These are phyloP conservation scores for Glandiceps talaboti DNA, from an alignment of 53 echinoderm and acorn worm genomes.

Conservation along the genomic window DNA sequence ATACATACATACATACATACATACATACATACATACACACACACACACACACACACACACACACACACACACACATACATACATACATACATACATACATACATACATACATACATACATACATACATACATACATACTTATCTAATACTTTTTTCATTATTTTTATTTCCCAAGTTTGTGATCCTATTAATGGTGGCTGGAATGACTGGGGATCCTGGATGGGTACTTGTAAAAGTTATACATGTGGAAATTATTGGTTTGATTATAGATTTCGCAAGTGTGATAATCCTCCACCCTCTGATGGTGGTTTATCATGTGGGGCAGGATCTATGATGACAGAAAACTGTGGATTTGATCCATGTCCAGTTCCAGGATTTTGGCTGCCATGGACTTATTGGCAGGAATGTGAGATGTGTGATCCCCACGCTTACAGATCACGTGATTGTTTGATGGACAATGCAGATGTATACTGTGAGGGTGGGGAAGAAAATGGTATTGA, in stretches of 20 bases:
- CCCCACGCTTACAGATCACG: constrained; percentile 16
- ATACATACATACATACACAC: too few relatives aligned
- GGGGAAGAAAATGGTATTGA: constrained; percentile 3
- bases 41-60: too few relatives aligned
- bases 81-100: too few relatives aligned
- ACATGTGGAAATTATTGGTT: constrained; percentile 29
- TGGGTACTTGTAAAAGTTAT: constrained; percentile 8
- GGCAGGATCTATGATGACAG: neutral
- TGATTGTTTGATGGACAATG: constrained; percentile 29
- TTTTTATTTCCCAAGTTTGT: neutral
- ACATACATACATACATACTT: too few relatives aligned
- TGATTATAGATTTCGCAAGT: constrained; percentile 11
- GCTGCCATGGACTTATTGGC: neutral
- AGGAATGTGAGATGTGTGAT: neutral
- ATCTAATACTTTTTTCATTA: neutral
- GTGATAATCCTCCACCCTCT: constrained; percentile 33
- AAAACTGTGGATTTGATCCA: neutral
- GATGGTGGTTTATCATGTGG: constrained; percentile 21
- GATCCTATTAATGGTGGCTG: constrained; percentile 39
- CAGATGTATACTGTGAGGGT: constrained; percentile 27
- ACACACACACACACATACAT: too few relatives aligned
- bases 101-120: too few relatives aligned
- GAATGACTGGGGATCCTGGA: constrained; percentile 42
- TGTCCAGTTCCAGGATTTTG: neutral
- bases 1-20: too few relatives aligned